Conservation (phyloP, 2,888 invertebrate genomes). For the Eupeodes luniger region DNA sequence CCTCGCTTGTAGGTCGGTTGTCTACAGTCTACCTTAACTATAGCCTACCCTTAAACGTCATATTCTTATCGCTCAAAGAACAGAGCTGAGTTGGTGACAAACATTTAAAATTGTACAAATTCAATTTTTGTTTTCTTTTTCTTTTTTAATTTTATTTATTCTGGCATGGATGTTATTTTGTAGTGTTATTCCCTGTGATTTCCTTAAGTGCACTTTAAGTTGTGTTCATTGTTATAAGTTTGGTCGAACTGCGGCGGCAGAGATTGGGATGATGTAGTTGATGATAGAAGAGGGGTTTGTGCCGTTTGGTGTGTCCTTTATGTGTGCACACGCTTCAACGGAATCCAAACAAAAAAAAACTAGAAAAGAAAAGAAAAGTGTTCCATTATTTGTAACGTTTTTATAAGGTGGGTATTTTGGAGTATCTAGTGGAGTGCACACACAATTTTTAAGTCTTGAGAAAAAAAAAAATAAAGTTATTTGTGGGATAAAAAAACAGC, state of each 20-base stretch:
- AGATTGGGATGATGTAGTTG: slow-evolving; percentile 12
- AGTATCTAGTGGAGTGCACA: slow-evolving; percentile 54
- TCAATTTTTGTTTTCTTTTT: slow-evolving; percentile 54
- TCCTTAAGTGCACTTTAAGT: slow-evolving; percentile 73
- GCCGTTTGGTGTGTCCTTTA: slow-evolving; percentile 43
- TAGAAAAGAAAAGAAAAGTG: background rate
- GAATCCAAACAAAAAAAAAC: slow-evolving; percentile 31
- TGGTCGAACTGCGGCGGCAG: slow-evolving; percentile 14
- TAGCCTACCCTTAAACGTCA: slow-evolving; percentile 1
- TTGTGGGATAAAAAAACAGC: slow-evolving; percentile 64
- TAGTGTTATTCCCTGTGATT: slow-evolving; percentile 52
- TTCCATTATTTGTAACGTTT: slow-evolving; percentile 15
- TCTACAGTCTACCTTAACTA: background rate
- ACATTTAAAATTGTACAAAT: slow-evolving; percentile 72
- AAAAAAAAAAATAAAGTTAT: slow-evolving; percentile 32
- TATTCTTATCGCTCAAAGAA: slow-evolving; percentile 58
- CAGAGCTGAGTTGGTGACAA: slow-evolving; percentile 55
- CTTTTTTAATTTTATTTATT: slow-evolving; percentile 51
- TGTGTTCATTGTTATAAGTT: slow-evolving; percentile 47
- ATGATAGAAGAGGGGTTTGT: slow-evolving; percentile 22
- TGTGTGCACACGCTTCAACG: slow-evolving; percentile 69
- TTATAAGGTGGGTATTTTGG: background rate
- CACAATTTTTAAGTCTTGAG: slow-evolving; percentile 24
- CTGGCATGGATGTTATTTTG: slow-evolving; percentile 50
- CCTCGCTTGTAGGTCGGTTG: background rate